Conservation (phyloP, 2,888 invertebrate genomes). For the Dysmachus trigonus region DNA sequence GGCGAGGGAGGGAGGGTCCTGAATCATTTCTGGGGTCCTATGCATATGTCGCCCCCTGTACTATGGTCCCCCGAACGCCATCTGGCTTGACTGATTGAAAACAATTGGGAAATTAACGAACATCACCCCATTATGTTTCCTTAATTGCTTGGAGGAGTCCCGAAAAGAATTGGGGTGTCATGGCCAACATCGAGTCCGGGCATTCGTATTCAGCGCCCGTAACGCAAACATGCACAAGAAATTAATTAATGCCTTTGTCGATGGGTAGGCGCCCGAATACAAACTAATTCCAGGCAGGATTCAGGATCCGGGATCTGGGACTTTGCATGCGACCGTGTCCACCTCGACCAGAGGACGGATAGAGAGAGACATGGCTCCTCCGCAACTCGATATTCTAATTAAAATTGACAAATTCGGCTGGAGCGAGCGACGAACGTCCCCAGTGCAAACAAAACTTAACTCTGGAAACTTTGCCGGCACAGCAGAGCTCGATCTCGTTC, state of each 20-base stretch:
- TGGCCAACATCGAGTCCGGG: neutral
- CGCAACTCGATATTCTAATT: slow-evolving; percentile 46
- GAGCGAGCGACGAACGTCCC: neutral
- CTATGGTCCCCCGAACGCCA: slow-evolving; percentile 15
- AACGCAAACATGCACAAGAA: slow-evolving; percentile 27
- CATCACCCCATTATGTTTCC: slow-evolving; percentile 42
- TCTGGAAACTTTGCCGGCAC: neutral
- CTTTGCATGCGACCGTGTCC: neutral
- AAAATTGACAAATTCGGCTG: slow-evolving; percentile 42
- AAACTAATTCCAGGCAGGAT: neutral
- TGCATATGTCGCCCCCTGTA: neutral
- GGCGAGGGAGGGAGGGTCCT: too few species aligned
- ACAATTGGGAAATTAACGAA: slow-evolving; percentile 37
- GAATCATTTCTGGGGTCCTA: neutral
- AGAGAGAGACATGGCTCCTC: neutral
- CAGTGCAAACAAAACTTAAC: neutral
- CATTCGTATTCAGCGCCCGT: slow-evolving; percentile 25
- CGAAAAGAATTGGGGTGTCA: slow-evolving; percentile 5
- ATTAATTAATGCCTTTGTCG: slow-evolving; percentile 28
- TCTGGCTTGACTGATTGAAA: slow-evolving; percentile 44
- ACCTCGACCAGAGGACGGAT: too few species aligned
- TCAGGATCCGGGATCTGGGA: neutral
- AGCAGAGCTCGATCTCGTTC: neutral
- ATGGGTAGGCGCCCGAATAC: neutral
- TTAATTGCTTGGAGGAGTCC: slow-evolving; percentile 29